Base-by-base conservation (phyloP, 2,888 invertebrate genomes). In the Ophonus ardosiacus region DNA sequence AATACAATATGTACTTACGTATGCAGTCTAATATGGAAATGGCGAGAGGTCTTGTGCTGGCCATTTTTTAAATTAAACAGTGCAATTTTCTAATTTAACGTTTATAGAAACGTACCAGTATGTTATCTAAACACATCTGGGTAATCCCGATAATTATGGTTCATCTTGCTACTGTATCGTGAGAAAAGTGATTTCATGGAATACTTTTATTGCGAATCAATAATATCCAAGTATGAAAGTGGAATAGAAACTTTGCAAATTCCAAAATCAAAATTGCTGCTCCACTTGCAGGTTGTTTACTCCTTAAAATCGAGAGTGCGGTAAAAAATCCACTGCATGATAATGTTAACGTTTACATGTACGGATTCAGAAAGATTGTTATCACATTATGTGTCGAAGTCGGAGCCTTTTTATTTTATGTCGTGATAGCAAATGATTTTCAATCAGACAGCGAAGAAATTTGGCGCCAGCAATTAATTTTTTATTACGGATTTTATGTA, bases 231-330 rank as follows among this genome's bases (percentile, higher is more conserved):
- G 61, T 40, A 40, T 38, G 43, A 63, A 63, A 63, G 61, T 81
- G 31, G 81, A 81, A 81, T 81, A 81, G 81, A 81, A 81, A 81
- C 68, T 81, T 81, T 81, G 81, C 81, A 81, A 63, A 63, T 43
- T 40, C 43, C 61, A 81, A 63, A 63, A 63, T 81, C 38, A 81
- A 63, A 63, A 63, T 81, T 43, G 38, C 40, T 81, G 81, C 38
- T 38, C 81, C 8, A 81, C 81, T 81, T 81, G 15, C 61, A 63
- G 63, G 43, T 63, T 61, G 21, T 81, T 81, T 81, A 81, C 61
- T 40, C 40, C 15, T 63, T 31, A 63, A 80, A 81, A 81, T 31
- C 43, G 81, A 81, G 81, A 81, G 81, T 81, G 61, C 21, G 63
- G n/a, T 18, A 43, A 43, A 74, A 56, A 68, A 68, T 8, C 24